Base-by-base conservation (phyloP, 2,113 vertebrate genomes). In the Larimichthys crocea region DNA sequence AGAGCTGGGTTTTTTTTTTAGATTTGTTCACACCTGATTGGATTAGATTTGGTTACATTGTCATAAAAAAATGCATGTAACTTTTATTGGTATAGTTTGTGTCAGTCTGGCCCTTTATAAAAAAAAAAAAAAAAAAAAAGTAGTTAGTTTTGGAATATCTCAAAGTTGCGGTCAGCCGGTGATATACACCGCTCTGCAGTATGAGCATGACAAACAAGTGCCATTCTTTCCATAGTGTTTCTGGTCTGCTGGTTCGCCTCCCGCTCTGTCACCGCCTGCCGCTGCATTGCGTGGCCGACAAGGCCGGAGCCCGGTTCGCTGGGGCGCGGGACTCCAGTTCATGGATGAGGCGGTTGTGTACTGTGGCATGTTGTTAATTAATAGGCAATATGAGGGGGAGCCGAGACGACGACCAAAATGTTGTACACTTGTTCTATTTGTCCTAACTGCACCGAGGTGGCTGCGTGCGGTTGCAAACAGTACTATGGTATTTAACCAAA, bases 191-290 rank as follows among this genome's bases (percentile, higher is more conserved):
- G 29, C 26, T 5, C 3, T 6, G 3, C 4, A 4, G 2, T 4
- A 17, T 29, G 0, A 6, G 20, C 3, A 50, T n/a, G 44, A 5
- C 10, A 57, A 50, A 5, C 0, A 11, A 22, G 2, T 44, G 1
- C 11, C 11, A 19, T 0, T 7, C 44, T 49, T 50, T 10, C 0
- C 0, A 8, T 3, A 1, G 5, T 16, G 62, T 63, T 65, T 64
- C 0, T 2, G 20, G 79, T 87, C 89, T 94, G 93, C 88, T 76
- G 76, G 92, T 82, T 94, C 93, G 68, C 86, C 91, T 78, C 87
- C 80, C 83, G 89, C 63, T 92, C 89, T 84, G 94, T 95, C 95
- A 95, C 91, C 94, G 93, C 88, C 91, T 86, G 90, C 91, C 89
- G 90, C 90, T 78, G 92, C 76, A 44, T 93, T 89, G 90, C 87